Base-by-base conservation (phyloP, 2,113 vertebrate species). In the Poecile atricapillus region DNA sequence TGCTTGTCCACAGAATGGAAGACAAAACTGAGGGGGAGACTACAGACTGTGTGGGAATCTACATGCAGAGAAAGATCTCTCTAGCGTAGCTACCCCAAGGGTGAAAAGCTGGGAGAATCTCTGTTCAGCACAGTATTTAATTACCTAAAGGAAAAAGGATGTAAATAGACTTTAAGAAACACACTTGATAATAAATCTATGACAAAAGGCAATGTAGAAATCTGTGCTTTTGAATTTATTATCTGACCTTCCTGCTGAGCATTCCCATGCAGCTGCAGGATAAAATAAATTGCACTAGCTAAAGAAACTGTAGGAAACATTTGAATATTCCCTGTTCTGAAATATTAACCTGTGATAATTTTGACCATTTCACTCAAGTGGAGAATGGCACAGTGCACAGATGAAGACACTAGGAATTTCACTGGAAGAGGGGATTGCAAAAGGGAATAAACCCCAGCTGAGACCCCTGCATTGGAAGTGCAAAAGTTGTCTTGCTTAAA, bases 231-330 rank as follows among this genome's bases (percentile, higher is more conserved):
- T 90, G 91, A 96, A 97, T 96, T 94, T 96, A 95, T 97, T 94
- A 89, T 77, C 79, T 90, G 94, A 96, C 91, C 90, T 96, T 80
- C 96, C 94, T 62, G 91, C 93, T 95, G 86, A 91, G 95, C 71
- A 83, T 83, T 94, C 96, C 95, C 80, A 33, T 91, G 82, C 52
- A 85, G 82, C 94, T 94, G 87, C 73, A 78, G 93, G 90, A 94
- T 86, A 94, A 96, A 97, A 97, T 97, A 97, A 97, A 97, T 94
- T 85, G 91, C 69, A 92, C 80, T 87, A 68, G 73, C 55, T 94
- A 93, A 82, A 83, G 87, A 86, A 97, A 92, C 46, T 39, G 83
- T 89, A 87, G 94, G 94, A 94, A 94, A 91, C 50, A 94, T 93
- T 74, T 95, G 69, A 95, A 93, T 96, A 92, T 78, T 95, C 79